Evolutionary conservation across 1,140 invertebrate genomes (phyloP), one percentile per base, ranked within the genome.

Genomic region (Drosophila pandora): DNA sequence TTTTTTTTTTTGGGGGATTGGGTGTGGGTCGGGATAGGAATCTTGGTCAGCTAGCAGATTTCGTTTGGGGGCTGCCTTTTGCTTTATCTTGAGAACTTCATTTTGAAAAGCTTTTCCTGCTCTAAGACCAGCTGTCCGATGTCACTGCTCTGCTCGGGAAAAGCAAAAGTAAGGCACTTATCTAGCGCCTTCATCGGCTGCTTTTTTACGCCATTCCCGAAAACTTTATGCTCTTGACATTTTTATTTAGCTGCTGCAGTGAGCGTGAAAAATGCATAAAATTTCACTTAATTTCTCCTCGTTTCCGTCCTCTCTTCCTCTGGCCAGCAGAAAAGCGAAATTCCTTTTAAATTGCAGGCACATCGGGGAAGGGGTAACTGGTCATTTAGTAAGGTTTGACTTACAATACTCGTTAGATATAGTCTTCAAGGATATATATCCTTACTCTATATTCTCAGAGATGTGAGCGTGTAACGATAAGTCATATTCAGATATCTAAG

Each of bases 191-290:
- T 71, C 74, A 85, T 82, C 78, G 50, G 71, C 58, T 41, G 25
- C 30, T 43, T 41, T 37, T 37, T 21, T 9, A 8, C 3, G 17
- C 25, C 23, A 28, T 39, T 23, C 4, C 23, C 17, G 54, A 30
- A 23, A 53, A 82, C 76, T 82, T 82, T 83, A 74, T 88, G 79
- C 64, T 64, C 64, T 75, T 81, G 88, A 90, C 88, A 90, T 90
- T 90, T 90, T 90, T 90, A 90, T 90, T 90, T 84, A 89, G 78
- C 88, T 71, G 88, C 83, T 77, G 76, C 82, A 58, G 59, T 74
- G 67, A 79, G 78, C 82, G 76, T 82, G 85, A 89, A 90, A 90
- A 90, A 90, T 90, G 87, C 87, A 90, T 90, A 90, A 90, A 90
- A 90, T 87, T 90, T 90, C 81, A 90, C 82, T 90, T 90, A 87